Evolutionary conservation across 2,888 invertebrate species (phyloP).

Genomic region (Zelleria hepariella): DNA sequence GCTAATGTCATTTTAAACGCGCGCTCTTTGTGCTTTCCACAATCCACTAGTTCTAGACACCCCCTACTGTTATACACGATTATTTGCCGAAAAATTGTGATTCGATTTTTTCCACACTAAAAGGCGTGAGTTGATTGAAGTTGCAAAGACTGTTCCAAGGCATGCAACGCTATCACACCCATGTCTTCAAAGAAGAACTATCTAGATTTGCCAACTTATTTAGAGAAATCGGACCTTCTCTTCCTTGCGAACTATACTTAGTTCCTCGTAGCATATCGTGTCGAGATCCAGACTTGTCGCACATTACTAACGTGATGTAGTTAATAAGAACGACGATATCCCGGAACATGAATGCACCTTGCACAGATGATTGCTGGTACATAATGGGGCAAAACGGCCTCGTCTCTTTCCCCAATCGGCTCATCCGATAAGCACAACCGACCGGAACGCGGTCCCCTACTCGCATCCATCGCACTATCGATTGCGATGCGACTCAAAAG

Average conservation of each 20-base stretch:
- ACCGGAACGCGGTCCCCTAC: slow-evolving; percentile 56
- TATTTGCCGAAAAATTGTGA: background rate
- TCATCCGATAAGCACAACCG: slow-evolving; percentile 61
- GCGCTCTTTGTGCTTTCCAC: background rate
- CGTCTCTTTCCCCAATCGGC: slow-evolving; percentile 41
- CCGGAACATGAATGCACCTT: background rate
- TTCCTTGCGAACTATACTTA: too few species aligned
- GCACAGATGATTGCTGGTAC: slow-evolving; percentile 35
- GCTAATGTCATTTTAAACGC: slow-evolving; percentile 53
- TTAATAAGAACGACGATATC: too few species aligned
- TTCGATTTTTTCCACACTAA: background rate
- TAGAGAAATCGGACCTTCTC: too few species aligned
- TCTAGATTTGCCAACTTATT: too few species aligned
- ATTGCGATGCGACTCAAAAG: slow-evolving; percentile 25
- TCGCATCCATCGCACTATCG: slow-evolving; percentile 57
- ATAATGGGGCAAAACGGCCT: slow-evolving; percentile 63
- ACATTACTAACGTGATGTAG: too few species aligned
- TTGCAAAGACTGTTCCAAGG: too few species aligned
- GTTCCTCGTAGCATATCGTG: too few species aligned
- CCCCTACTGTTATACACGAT: background rate
- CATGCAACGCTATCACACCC: too few species aligned
- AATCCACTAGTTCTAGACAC: background rate
- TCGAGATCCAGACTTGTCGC: too few species aligned
- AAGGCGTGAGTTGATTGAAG: too few species aligned
- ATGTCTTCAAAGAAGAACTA: too few species aligned